phyloP scores from a whole-genome alignment of 2,888 invertebrate species.

The Nudaria mundana region DNA sequence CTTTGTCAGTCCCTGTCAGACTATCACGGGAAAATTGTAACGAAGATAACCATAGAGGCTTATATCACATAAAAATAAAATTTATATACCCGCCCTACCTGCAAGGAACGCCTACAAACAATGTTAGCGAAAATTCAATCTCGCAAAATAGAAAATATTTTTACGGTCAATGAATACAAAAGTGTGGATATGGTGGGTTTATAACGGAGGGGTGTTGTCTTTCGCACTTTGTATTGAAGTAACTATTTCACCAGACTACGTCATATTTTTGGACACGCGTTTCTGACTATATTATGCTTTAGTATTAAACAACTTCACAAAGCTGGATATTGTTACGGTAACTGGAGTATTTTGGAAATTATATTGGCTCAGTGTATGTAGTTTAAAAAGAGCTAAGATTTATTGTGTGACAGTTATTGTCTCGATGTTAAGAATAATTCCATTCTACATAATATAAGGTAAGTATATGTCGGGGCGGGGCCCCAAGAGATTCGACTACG shows the following conservation, averaged over 20 bases:
- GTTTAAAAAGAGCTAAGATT: too few relatives aligned
- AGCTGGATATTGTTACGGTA: too few relatives aligned
- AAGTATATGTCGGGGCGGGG: too few relatives aligned
- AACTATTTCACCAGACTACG: slow-evolving; percentile 19
- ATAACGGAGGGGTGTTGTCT: slow-evolving; percentile 47
- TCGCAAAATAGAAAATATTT: slow-evolving; percentile 76
- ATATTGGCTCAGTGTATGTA: too few relatives aligned
- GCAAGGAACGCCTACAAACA: slow-evolving; percentile 64
- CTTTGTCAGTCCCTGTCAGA: slow-evolving; percentile 34
- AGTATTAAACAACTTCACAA: too few relatives aligned
- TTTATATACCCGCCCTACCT: slow-evolving; percentile 52
- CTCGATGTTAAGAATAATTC: too few relatives aligned
- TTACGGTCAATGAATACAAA: slow-evolving; percentile 77
- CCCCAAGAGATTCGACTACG: too few relatives aligned
- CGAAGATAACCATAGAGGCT: slow-evolving; percentile 37
- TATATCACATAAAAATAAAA: slow-evolving; percentile 55
- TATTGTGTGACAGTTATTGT: too few relatives aligned
- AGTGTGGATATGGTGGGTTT: slow-evolving; percentile 56
- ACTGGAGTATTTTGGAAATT: too few relatives aligned
- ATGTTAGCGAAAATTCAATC: slow-evolving; percentile 74
- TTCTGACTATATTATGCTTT: too few relatives aligned
- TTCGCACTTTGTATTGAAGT: slow-evolving; percentile 27
- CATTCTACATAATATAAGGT: too few relatives aligned
- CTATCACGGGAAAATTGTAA: slow-evolving; percentile 35
- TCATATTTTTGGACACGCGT: not conserved